A percentile compares a stretch with the other conserved stretches of the same genome.
phyloP scores from a whole-genome alignment of 2,113 vertebrate species.

The Phocoena sinus region DNA sequence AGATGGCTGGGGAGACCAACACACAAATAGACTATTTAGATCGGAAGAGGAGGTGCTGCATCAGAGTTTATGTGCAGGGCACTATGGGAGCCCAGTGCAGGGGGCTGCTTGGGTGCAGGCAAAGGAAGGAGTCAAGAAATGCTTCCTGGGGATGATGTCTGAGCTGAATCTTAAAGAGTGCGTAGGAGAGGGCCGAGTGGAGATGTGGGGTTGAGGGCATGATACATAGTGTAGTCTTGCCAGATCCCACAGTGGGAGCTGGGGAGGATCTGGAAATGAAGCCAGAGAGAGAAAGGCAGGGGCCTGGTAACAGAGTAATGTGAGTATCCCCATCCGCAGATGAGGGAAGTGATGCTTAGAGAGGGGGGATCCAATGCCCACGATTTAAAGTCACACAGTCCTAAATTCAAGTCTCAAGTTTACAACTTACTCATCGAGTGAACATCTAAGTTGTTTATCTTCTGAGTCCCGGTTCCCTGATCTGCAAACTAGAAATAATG shows the following conservation, averaged over 20 bases:
- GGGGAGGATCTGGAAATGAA: neutral
- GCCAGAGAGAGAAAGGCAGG: neutral
- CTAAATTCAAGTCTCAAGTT: neutral
- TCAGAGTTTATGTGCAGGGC: neutral
- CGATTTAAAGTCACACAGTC: neutral
- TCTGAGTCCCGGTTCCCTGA: neutral
- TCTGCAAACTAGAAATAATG: neutral
- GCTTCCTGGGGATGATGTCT: neutral
- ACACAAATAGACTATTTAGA: neutral
- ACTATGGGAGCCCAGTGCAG: neutral
- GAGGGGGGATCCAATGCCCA: neutral
- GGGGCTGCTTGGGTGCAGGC: neutral
- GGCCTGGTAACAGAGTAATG: neutral
- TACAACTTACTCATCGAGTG: neutral
- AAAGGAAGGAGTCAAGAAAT: neutral
- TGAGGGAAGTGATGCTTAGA: neutral
- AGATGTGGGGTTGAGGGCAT: neutral
- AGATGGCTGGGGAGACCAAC: neutral
- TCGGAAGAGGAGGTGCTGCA: neutral
- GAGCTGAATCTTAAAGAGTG: neutral
- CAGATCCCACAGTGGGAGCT: neutral
- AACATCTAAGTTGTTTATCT: neutral
- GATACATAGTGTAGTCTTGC: neutral
- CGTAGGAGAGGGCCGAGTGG: neutral
- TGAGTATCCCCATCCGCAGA: neutral